Evolutionary conservation across 1,140 invertebrate genomes (phyloP).

Genomic region (Mya arenaria): DNA sequence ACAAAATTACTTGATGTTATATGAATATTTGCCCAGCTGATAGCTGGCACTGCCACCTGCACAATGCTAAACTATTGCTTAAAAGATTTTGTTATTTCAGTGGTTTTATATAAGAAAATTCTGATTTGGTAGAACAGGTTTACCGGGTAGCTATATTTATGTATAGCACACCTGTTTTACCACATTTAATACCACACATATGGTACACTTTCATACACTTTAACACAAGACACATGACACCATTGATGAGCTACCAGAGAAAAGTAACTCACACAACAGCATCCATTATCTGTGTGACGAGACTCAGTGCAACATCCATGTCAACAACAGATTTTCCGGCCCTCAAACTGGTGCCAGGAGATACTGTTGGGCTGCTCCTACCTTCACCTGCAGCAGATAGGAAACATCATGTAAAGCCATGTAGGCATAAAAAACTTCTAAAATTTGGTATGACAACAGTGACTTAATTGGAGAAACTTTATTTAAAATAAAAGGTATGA

Average conservation of each 20-base stretch:
- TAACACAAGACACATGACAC: not conserved
- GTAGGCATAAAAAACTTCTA: not conserved
- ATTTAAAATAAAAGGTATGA: no score
- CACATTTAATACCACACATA: not conserved
- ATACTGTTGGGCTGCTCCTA: not conserved
- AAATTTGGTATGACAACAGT: not conserved
- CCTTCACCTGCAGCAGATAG: not conserved
- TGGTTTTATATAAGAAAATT: not conserved
- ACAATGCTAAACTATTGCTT: not conserved
- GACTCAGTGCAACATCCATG: conserved; percentile 17
- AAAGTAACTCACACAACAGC: not conserved
- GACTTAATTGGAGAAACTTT: no score
- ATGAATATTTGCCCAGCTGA: not conserved
- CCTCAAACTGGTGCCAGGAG: not conserved
- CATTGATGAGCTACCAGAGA: not conserved
- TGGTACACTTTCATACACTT: not conserved
- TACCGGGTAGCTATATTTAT: not conserved
- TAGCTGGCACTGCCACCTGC: not conserved
- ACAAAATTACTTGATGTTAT: not conserved
- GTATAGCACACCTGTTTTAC: not conserved
- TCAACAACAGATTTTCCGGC: conserved; percentile 2
- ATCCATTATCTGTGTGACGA: not conserved
- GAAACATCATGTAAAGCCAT: not conserved
- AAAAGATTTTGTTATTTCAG: not conserved
- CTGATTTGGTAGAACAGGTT: not conserved